Conservation (phyloP, 2,797 vertebrate genomes). For the Mycteria americana region DNA sequence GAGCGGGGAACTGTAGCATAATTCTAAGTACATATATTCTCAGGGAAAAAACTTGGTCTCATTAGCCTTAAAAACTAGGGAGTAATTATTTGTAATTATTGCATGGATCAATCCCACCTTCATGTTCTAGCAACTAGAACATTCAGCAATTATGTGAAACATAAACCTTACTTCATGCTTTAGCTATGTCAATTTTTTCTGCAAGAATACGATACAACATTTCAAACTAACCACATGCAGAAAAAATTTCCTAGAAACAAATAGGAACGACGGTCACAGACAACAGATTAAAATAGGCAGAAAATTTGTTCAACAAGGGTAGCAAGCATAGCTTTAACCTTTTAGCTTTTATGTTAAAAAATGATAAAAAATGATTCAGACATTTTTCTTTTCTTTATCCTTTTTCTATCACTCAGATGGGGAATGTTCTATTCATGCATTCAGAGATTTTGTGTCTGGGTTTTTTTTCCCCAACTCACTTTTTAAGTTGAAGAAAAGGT, state of each 20-base stretch:
- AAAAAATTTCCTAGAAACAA: background rate
- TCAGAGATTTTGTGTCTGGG: background rate
- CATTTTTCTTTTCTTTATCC: background rate
- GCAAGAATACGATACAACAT: background rate
- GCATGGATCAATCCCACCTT: background rate
- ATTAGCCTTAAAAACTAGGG: background rate
- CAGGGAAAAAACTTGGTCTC: background rate
- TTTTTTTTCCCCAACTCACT: background rate
- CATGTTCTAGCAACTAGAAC: background rate
- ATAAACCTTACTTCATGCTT: background rate
- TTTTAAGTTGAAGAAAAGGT: background rate
- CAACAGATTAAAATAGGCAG: background rate
- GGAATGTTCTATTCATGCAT: background rate
- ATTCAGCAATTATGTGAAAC: background rate
- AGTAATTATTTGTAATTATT: background rate
- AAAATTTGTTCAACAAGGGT: background rate
- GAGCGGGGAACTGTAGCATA: background rate
- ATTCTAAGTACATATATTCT: background rate
- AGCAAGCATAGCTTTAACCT: background rate
- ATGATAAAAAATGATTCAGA: background rate
- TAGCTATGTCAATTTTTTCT: background rate
- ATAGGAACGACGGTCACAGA: background rate
- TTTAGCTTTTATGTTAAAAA: background rate
- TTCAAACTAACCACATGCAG: background rate
- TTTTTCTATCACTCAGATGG: background rate